Evolutionary conservation across 2,888 invertebrate genomes (phyloP).

Genomic region (Acleris emargana): DNA sequence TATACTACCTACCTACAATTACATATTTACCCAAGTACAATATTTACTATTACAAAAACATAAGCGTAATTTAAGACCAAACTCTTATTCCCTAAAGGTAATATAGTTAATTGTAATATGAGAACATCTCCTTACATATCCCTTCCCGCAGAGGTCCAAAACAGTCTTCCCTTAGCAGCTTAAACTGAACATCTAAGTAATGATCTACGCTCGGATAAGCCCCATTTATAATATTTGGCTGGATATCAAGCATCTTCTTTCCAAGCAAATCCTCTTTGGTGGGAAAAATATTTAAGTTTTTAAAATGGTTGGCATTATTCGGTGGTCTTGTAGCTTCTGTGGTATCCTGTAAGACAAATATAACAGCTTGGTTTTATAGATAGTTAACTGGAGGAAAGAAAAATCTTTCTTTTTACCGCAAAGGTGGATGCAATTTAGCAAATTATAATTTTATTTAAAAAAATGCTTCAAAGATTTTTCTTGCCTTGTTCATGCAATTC

Average conservation of each 20-base stretch:
- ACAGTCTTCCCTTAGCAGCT: conserved; percentile 91
- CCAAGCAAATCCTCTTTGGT: conserved; percentile 81
- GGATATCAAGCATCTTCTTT: conserved; percentile 60
- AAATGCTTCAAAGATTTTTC: not conserved
- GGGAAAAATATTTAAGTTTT: conserved; percentile 70
- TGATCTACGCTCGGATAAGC: conserved; percentile 86
- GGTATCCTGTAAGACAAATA: conserved; percentile 36
- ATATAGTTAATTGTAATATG: not conserved
- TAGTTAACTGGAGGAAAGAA: too few species aligned
- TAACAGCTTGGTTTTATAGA: not conserved
- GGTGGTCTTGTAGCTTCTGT: conserved; percentile 13
- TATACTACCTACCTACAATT: too few species aligned
- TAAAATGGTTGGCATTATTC: conserved; percentile 54
- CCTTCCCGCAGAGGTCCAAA: conserved; percentile 88
- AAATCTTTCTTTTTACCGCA: too few species aligned
- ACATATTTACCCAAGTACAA: too few species aligned
- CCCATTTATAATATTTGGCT: conserved; percentile 85
- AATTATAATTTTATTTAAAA: too few species aligned
- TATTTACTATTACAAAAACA: too few species aligned
- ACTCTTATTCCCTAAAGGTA: too few species aligned
- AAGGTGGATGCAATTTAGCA: too few species aligned
- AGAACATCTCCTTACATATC: conserved; percentile 54
- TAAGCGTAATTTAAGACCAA: too few species aligned
- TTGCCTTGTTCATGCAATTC: conserved; percentile 54
- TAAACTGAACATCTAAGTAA: conserved; percentile 92